Conservation (phyloP, 2,797 vertebrate species). For the Chiloscyllium punctatum region DNA sequence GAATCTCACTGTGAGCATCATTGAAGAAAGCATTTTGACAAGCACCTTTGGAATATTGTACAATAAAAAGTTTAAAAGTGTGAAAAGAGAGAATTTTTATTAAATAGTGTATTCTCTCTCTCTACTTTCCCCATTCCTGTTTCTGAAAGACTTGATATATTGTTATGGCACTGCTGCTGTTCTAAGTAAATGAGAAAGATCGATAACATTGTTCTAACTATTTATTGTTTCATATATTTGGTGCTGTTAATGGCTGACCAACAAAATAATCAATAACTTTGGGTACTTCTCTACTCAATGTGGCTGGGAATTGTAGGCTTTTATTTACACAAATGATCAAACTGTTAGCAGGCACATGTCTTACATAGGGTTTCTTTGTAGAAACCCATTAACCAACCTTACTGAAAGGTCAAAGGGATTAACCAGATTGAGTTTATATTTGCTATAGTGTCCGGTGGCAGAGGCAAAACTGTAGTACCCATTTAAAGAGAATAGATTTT, state of each 20-base stretch:
- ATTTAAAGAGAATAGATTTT: slow-evolving; percentile 9
- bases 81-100: background rate
- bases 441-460: slow-evolving; percentile 29
- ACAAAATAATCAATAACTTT: background rate
- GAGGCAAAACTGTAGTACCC: background rate
- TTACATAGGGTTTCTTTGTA: slow-evolving; percentile 12
- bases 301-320: background rate
- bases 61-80: background rate
- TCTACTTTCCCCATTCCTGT: background rate
- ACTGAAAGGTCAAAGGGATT: slow-evolving; percentile 28
- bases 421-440: slow-evolving; percentile 32
- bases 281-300: background rate
- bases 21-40: background rate
- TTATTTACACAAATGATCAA: slow-evolving; percentile 16
- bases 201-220: background rate
- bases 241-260: background rate
- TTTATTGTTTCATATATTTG: background rate
- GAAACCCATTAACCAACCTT: slow-evolving; percentile 34
- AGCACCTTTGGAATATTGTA: background rate
- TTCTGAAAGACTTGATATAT: background rate
- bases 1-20: background rate
- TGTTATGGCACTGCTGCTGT: background rate
- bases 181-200: background rate
- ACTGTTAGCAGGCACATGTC: background rate
- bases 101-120: background rate